phyloP scores from a whole-genome alignment of 2,113 vertebrate genomes.

The Amphiprion ocellaris region DNA sequence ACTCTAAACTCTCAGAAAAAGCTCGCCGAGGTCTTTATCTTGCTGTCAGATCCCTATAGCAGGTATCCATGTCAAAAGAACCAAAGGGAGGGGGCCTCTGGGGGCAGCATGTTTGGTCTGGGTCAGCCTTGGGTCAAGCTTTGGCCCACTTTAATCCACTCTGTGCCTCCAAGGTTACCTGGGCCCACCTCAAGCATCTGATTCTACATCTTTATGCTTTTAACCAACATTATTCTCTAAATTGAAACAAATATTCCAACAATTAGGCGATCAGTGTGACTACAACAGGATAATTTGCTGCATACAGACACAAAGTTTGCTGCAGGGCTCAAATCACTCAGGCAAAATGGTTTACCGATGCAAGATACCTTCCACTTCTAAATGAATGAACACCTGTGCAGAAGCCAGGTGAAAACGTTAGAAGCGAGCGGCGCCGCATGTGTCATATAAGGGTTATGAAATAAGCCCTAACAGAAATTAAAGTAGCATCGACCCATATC shows the following conservation, averaged over 20 bases:
- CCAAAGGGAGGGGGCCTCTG: constrained; percentile 68
- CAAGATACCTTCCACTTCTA: neutral
- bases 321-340: no score
- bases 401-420: neutral
- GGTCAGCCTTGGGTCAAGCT: constrained; percentile 93
- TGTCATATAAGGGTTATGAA: constrained; percentile 36
- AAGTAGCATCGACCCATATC: constrained; percentile 80
- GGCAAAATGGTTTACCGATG: no score
- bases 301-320: no score
- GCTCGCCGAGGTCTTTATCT: constrained; percentile 78
- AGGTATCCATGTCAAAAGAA: constrained; percentile 95
- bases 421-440: neutral
- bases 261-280: neutral
- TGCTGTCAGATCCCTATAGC: constrained; percentile 82
- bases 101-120: constrained; percentile 88
- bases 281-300: neutral
- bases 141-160: constrained; percentile 39
- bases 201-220: constrained; percentile 16
- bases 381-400: neutral
- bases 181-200: neutral
- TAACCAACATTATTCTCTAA: neutral
- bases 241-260: neutral
- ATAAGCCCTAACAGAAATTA: constrained; percentile 72
- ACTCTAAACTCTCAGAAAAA: constrained; percentile 64
- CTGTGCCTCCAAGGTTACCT: constrained; percentile 16